phyloP scores from a whole-genome alignment of 2,797 vertebrate genomes.

The Siniperca obscura region DNA sequence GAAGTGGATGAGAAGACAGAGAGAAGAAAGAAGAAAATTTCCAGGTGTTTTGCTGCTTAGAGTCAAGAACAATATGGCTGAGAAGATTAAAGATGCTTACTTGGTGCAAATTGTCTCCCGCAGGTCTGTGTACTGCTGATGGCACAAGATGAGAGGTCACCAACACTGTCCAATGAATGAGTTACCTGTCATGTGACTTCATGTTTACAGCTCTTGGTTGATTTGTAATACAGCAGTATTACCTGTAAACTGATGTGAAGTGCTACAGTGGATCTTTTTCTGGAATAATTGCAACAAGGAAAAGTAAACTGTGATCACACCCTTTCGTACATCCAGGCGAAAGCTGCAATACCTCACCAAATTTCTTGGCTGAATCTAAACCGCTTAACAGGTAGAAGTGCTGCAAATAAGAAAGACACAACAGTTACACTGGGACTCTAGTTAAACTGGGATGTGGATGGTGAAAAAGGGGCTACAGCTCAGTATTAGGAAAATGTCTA shows the following conservation, averaged over 20 bases:
- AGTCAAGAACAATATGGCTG: neutral
- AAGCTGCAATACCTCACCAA: neutral
- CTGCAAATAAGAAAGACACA: neutral
- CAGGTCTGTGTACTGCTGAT: neutral
- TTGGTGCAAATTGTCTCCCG: neutral
- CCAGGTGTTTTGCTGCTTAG: neutral
- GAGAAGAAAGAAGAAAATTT: neutral
- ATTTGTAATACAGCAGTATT: neutral
- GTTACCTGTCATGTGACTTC: neutral
- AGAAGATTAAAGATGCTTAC: neutral
- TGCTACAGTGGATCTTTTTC: neutral
- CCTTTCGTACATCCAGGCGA: neutral
- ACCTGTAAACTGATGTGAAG: neutral
- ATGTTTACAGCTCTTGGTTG: constrained; percentile 1
- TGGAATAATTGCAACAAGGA: neutral
- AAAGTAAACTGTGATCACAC: neutral
- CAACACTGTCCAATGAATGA: neutral
- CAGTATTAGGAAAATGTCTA: neutral
- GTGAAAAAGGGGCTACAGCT: neutral
- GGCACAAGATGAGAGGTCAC: neutral
- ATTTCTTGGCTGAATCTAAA: neutral
- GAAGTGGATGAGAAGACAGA: constrained; percentile 13
- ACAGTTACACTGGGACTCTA: neutral
- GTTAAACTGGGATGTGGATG: neutral
- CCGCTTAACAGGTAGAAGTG: neutral